Base-by-base conservation (phyloP, 2,113 vertebrate species). In the Dasyprocta punctata region DNA sequence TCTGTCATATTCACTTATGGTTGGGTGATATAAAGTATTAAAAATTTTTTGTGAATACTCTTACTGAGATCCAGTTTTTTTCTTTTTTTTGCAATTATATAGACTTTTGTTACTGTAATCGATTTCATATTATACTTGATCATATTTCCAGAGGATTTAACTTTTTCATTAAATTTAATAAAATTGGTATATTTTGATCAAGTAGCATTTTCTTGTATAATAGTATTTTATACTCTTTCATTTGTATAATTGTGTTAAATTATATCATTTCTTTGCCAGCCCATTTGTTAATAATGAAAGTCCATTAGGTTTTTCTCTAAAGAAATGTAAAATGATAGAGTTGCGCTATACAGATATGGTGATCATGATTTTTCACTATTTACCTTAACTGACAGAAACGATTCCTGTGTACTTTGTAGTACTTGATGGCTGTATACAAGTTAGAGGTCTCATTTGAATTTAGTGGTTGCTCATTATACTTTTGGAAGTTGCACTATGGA, bases 401-500 rank as follows among this genome's bases (percentile, higher is more conserved):
- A 73, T 93, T 28, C 17, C 24, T 78, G 7, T 54, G 4, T 24
- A 41, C 22, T 94, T 96, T 65, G 3, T 87, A 87, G 49, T 5
- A 36, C 94, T 87, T 89, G 84, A 75, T 92, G 26, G 71, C 49
- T 92, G 26, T 75, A 41, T 94, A 84, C n/a, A 86, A 61, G 89
- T 96, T 96, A 92, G 71, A 97, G 33, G 56, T 77, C 78, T 95
- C 11, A 71, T 84, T 92, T 96, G 94, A 78, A 94, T 93, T 93
- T 90, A 92, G 54, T 71, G 69, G 24, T 90, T 95, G 26, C 83
- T 96, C 36, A 86, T 96, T 94, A 88, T 94, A 92, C 85, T 94
- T 97, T 96, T 81, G 77, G 78, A 93, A 94, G 84, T 83, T 78
- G 17, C 95, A 10, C 52, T 92, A 24, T 54, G 26, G 24, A 94